These are phyloP conservation scores for Centroberyx gerrardi DNA, from an alignment of 2,797 vertebrate genomes.

Conservation along the genomic window DNA sequence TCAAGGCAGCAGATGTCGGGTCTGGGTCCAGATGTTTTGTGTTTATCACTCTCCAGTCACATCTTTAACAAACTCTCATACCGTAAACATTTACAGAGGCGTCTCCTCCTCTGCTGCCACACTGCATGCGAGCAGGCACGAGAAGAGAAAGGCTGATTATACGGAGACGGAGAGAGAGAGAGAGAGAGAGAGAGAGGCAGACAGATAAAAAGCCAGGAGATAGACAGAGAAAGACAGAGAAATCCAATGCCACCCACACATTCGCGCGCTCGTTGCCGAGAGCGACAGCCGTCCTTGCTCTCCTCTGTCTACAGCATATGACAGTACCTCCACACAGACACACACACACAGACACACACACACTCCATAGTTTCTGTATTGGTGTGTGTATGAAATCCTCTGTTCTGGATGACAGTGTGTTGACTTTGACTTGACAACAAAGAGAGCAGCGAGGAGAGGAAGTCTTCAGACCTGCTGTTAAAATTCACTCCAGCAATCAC, in stretches of 20 bases:
- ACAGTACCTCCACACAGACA: conserved; percentile 4
- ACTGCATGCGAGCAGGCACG: background rate
- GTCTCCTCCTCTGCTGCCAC: conserved; percentile 43
- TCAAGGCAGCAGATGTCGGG: conserved; percentile 65
- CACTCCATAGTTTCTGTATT: conserved; percentile 59
- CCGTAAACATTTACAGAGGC: conserved; percentile 77
- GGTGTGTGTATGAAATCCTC: conserved; percentile 39
- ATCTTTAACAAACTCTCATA: conserved; percentile 61
- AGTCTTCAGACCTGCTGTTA: conserved; percentile 53
- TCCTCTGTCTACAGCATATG: background rate
- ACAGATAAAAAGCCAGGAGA: conserved; percentile 12
- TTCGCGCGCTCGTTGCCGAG: conserved; percentile 35
- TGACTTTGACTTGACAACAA: conserved; percentile 49
- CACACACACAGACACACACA: conserved; percentile 14
- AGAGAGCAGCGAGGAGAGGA: conserved; percentile 31
- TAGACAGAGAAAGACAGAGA: conserved; percentile 3
- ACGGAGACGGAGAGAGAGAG: background rate
- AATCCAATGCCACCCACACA: conserved; percentile 40
- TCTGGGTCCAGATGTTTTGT: conserved; percentile 69
- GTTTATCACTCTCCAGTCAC: conserved; percentile 60
- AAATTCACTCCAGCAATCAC: conserved; percentile 45
- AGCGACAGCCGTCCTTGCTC: conserved; percentile 38
- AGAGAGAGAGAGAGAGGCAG: background rate
- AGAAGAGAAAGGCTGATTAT: conserved; percentile 7
- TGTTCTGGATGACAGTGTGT: conserved; percentile 27